These are phyloP conservation scores for Zoanthus gigantus DNA, from an alignment of 92 coral and sea anemone species.

Conservation along the genomic window DNA sequence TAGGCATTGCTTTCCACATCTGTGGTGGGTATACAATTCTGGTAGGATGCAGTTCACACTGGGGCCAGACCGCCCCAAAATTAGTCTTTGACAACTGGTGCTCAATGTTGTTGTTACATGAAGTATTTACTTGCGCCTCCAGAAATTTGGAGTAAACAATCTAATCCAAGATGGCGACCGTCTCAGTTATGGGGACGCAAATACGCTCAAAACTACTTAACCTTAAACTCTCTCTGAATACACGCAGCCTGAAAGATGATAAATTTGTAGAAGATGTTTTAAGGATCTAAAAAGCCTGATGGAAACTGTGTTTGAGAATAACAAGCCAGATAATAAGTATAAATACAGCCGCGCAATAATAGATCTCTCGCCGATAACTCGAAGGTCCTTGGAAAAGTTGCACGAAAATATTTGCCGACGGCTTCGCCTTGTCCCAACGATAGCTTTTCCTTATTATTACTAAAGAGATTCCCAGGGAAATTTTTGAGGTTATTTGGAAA, in stretches of 20 bases:
- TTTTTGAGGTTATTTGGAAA: constrained; percentile 13
- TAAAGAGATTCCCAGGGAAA: constrained; percentile 25
- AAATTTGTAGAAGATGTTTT: not conserved
- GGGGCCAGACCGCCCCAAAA: constrained; percentile 11
- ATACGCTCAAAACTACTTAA: not conserved
- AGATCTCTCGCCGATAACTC: not conserved
- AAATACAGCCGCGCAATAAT: not conserved
- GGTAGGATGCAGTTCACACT: constrained; percentile 24
- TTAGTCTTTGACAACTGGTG: constrained; percentile 13
- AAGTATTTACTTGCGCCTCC: not conserved
- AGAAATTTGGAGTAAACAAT: not conserved
- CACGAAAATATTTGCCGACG: not conserved
- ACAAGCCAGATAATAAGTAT: not conserved
- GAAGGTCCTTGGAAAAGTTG: not conserved
- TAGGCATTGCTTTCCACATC: constrained; percentile 13
- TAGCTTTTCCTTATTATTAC: constrained; percentile 28
- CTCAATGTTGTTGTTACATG: constrained; percentile 20
- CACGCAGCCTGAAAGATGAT: not conserved
- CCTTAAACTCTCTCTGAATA: not conserved
- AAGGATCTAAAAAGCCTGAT: not conserved
- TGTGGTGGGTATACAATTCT: constrained; percentile 27
- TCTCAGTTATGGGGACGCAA: not conserved
- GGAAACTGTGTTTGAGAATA: not conserved
- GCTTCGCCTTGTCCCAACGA: not conserved
- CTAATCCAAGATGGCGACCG: constrained; percentile 2